These are phyloP conservation scores for Drosophila nr. perissopoda DNA, from an alignment of 2,888 invertebrate species.

Conservation along the genomic window DNA sequence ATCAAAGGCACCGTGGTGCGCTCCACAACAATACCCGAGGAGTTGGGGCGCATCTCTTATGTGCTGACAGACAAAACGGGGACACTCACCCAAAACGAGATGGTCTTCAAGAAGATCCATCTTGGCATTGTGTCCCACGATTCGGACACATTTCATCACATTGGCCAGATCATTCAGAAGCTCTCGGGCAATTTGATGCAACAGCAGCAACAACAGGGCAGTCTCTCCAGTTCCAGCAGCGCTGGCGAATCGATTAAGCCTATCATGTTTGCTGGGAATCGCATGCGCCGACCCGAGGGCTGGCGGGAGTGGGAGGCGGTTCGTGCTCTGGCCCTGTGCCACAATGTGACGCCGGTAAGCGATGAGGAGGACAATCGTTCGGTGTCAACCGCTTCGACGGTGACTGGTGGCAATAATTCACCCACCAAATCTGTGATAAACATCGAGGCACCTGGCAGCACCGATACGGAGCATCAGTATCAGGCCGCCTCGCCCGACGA, in stretches of 20 bases:
- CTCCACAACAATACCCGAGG: conserved; percentile 99
- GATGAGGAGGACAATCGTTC: conserved; percentile 87
- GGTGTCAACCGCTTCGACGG: conserved; percentile 82
- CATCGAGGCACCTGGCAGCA: conserved; percentile 77
- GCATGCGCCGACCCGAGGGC: conserved; percentile 89
- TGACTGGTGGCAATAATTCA: conserved; percentile 82
- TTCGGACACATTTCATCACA: conserved; percentile 86
- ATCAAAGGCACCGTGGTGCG: conserved; percentile 98
- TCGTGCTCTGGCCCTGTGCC: conserved; percentile 97
- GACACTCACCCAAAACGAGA: conserved; percentile 98
- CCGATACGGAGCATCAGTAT: conserved; percentile 84
- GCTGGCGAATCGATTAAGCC: conserved; percentile 59
- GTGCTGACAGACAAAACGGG: conserved; percentile 99
- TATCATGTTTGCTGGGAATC: conserved; percentile 79
- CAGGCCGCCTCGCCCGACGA: conserved; percentile 97
- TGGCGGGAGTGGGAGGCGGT: conserved; percentile 95
- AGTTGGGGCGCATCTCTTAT: conserved; percentile 97
- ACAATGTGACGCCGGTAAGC: conserved; percentile 99
- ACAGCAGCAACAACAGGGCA: conserved; percentile 69
- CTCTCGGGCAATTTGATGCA: conserved; percentile 76
- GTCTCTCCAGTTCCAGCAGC: conserved; percentile 64
- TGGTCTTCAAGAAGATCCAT: conserved; percentile 98
- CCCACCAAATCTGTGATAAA: conserved; percentile 84
- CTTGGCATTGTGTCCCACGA: conserved; percentile 97
- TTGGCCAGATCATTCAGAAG: conserved; percentile 83